Evolutionary conservation across 1,140 invertebrate genomes (phyloP), one percentile per base, ranked within the genome.

Genomic region (Caenorhabditis remanei): DNA sequence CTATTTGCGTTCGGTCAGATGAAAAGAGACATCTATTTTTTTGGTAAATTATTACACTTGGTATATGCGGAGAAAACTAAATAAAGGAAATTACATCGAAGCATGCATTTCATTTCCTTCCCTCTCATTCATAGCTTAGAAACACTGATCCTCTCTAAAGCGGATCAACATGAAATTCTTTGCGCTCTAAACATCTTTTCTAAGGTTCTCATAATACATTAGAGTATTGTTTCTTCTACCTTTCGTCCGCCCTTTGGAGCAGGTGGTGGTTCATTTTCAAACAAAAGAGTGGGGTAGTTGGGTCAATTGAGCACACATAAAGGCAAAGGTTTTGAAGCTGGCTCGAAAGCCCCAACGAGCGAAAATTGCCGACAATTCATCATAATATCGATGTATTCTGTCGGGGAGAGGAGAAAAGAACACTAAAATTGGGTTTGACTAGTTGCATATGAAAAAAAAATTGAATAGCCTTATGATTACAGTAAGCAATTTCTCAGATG

Each of bases 221-320:
- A 50, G 46, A 41, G 40, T 79, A 79, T 79, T 79, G 71, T 79
- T 79, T 79, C 71, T 50, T 24, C 46, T n/a, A 46, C 53, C n/a
- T 8, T 7, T 50, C 40, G 19, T n/a, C 13, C 24, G 21, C 63
- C 24, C 32, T 32, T 32, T 32, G 32, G n/a, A 50, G 71, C 46
- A 53, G 71, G 71, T 79, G 71, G 43, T 79, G 71, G 71, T 79
- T 50, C 46, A n/a, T 50, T 79, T 79, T 50, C 71, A 79, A 79
- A 79, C 71, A 79, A 79, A 79, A 79, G 71, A 79, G 19, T 40
- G 24, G 41, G 11, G 41, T 40, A 46, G 43, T 43, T 46, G 46
- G 71, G 46, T 50, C 46, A 79, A 79, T 79, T 79, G 71, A 79
- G 71, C 71, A 79, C 71, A 79, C 71, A 71, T 71, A 71, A 71